These are phyloP conservation scores for Machimus atricapillus DNA, from an alignment of 2,888 invertebrate species.

Conservation along the genomic window DNA sequence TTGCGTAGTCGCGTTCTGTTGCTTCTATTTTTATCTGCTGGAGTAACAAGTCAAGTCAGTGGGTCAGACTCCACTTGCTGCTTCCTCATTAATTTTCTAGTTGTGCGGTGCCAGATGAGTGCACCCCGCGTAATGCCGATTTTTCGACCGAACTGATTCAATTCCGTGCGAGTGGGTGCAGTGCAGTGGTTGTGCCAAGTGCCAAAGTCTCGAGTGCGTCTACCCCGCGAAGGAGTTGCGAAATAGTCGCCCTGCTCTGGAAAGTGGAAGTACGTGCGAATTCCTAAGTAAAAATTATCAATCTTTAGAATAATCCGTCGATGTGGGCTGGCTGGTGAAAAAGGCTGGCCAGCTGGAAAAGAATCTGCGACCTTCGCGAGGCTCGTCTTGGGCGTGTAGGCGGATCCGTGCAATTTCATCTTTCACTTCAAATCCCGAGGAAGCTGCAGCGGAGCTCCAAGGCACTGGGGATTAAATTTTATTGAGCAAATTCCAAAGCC, in stretches of 20 bases:
- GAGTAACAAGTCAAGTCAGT: neutral
- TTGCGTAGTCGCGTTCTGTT: neutral
- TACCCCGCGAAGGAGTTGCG: neutral
- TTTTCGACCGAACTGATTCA: neutral
- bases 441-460: neutral
- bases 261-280: neutral
- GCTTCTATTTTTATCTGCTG: neutral
- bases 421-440: neutral
- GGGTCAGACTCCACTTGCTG: neutral
- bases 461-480: neutral
- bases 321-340: neutral
- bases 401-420: neutral
- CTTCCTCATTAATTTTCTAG: neutral
- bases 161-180: neutral
- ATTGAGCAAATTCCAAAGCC: neutral
- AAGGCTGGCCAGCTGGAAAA: neutral
- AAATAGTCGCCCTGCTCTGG: neutral
- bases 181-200: neutral
- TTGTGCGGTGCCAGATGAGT: neutral
- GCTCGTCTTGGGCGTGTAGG: neutral
- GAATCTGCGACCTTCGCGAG: neutral
- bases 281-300: neutral
- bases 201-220: neutral
- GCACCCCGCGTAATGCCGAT: neutral
- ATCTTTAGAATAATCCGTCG: neutral